A percentile compares a stretch with the other conserved stretches of the same genome.
Conservation (phyloP, 2,113 vertebrate genomes). For the Lates calcarifer region DNA sequence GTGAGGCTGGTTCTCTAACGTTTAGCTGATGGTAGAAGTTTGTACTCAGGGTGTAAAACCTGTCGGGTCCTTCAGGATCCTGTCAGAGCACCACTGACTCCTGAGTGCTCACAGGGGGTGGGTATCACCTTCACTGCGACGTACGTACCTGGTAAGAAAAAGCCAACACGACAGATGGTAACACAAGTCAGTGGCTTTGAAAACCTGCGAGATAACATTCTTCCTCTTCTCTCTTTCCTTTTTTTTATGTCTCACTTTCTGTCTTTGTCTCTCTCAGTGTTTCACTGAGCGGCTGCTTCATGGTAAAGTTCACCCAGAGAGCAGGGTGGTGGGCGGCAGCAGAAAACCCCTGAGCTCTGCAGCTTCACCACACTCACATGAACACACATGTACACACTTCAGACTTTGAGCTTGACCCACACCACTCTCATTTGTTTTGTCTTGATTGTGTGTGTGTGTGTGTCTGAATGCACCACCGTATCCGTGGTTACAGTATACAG, state of each 20-base stretch:
- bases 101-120: no score
- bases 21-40: no score
- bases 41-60: no score
- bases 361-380: constrained; percentile 33
- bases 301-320: constrained; percentile 62
- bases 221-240: constrained; percentile 4
- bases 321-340: constrained; percentile 47
- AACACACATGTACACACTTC: background rate
- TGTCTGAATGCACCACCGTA: background rate
- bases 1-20: no score
- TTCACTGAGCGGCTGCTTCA: constrained; percentile 36
- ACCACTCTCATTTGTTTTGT: background rate
- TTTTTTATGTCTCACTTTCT: constrained; percentile 32
- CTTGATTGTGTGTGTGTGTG: constrained; percentile 5
- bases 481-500: background rate
- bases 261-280: constrained; percentile 25
- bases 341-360: constrained; percentile 43
- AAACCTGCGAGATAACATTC: constrained; percentile 29
- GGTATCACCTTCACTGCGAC: no score
- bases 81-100: no score
- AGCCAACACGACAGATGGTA: constrained; percentile 4
- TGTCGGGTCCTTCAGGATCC: no score
- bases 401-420: constrained; percentile 33
- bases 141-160: no score
- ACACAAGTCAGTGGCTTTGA: constrained; percentile 41